Base-by-base conservation (phyloP, 2,113 vertebrate species). In the Caloenas nicobarica region DNA sequence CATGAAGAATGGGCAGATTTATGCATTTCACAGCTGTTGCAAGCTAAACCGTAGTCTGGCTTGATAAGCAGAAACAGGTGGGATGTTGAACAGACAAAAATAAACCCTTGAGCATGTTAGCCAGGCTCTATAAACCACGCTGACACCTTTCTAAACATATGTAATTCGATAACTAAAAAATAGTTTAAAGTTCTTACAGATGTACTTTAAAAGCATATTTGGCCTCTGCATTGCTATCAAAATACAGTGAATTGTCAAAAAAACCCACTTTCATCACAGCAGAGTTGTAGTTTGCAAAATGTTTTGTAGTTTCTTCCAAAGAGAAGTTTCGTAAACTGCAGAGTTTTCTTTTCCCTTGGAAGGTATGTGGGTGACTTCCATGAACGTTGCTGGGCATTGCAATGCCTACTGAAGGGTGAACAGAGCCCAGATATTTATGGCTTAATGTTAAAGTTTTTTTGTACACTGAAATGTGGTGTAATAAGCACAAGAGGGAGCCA, bases 41-140 rank as follows among this genome's bases (percentile, higher is more conserved):
- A 80, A 94, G 66, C 86, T 93, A 54, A 93, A 65, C 81, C 72
- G 69, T 86, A 76, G 91, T 91, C 89, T 97, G 65, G 81, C 50
- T 91, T 94, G 96, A 97, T 96, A 95, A 96, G 79, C 58, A 96
- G 95, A 97, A 97, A 79, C 97, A 97, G 97, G 97, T 97, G 96
- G 94, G 81, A 65, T 86, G 29, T 81, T 64, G 69, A 91, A 24
- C 53, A 97, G 95, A 91, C 96, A 93, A 96, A 96, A 98, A 97
- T 98, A 98, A 97, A 95, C 62, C 57, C 66, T 58, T 84, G 61
- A 82, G 66, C 54, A 10, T 92, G 22, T 94, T 89, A 94, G 92
- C 87, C 62, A 85, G 89, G 68, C 91, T 95, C 88, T 95, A 40
- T 90, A 96, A 95, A 95, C 94, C 50, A 42, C 21, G 56, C 60